Evolutionary conservation across 2,113 vertebrate genomes (phyloP).

Genomic region (Marmota monax): DNA sequence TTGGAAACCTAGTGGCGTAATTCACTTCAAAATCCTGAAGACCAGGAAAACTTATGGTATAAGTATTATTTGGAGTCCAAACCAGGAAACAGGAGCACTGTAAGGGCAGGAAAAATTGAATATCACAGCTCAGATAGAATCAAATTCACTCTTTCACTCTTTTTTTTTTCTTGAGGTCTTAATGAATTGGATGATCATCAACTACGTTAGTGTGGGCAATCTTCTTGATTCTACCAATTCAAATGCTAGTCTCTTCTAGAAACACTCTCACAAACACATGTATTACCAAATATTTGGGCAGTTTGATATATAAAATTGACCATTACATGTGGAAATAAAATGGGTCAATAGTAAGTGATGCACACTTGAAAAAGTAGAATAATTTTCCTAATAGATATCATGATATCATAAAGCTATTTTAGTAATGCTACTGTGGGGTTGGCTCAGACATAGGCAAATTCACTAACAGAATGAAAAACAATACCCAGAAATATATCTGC

Average conservation of each 20-base stretch:
- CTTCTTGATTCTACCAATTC: too few species aligned
- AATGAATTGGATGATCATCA: not conserved
- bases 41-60: not conserved
- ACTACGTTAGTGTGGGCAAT: not conserved
- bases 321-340: not conserved
- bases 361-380: not conserved
- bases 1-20: not conserved
- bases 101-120: not conserved
- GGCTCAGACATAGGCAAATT: not conserved
- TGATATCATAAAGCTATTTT: not conserved
- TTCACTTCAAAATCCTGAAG: not conserved
- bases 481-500: not conserved
- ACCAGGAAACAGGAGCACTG: not conserved
- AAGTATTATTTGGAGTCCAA: not conserved
- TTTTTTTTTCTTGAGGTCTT: not conserved
- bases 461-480: not conserved
- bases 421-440: not conserved
- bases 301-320: not conserved
- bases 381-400: constrained; percentile 16
- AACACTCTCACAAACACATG: not conserved
- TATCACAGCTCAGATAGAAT: not conserved
- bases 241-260: too few species aligned
- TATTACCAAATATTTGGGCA: not conserved
- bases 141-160: not conserved
- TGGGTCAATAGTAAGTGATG: not conserved